phyloP scores from a whole-genome alignment of 2,113 vertebrate species.

The Cromileptes altivelis region DNA sequence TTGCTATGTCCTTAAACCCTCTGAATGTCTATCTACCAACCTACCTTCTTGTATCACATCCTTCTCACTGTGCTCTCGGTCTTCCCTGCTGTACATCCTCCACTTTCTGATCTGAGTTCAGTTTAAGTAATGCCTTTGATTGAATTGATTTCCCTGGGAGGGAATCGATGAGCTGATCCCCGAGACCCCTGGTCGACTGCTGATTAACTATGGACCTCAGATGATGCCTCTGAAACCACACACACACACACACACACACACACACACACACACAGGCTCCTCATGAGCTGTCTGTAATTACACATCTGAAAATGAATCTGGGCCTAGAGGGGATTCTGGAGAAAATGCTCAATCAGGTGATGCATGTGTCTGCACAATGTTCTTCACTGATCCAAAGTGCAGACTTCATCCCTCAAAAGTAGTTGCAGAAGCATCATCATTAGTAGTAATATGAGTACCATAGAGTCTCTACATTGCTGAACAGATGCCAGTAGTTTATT shows the following conservation, averaged over 20 bases:
- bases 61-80: constrained; percentile 24
- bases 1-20: neutral
- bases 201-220: constrained; percentile 74
- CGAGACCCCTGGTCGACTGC: constrained; percentile 76
- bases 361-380: constrained; percentile 25
- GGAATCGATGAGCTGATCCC: constrained; percentile 76
- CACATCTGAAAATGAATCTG: constrained; percentile 67
- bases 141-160: constrained; percentile 79
- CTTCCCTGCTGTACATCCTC: constrained; percentile 25
- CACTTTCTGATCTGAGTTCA: constrained; percentile 66
- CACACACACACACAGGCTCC: neutral
- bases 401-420: neutral
- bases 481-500: neutral
- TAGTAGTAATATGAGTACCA: neutral
- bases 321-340: constrained; percentile 55
- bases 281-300: constrained; percentile 68
- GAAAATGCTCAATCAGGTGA: constrained; percentile 58
- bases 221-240: constrained; percentile 41
- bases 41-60: constrained; percentile 7
- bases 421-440: neutral
- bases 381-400: constrained; percentile 11
- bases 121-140: constrained; percentile 77
- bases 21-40: constrained; percentile 3
- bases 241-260: constrained; percentile 6
- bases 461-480: neutral